Base-by-base conservation (phyloP, 1,140 invertebrate genomes). In the Coenobita brevimanus region DNA sequence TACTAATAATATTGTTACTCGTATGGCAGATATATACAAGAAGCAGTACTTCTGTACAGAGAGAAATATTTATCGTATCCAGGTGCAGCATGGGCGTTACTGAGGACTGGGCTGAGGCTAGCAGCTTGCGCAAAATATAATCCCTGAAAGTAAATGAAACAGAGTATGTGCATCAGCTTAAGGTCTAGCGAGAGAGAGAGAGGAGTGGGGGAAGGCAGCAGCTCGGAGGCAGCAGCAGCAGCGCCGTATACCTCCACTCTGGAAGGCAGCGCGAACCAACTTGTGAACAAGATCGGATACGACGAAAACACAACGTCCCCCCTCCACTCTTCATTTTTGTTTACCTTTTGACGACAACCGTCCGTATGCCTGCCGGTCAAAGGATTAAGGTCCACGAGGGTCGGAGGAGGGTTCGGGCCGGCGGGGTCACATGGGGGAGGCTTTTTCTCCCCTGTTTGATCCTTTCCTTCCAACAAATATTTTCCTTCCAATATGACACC, bases 401-500 rank as follows among this genome's bases (percentile, higher is more conserved):
- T 54, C 36, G 36, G 21, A 67, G 78, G 79, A 67, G 79, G 79
- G 57, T 62, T 30, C 33, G 15, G 17, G 41, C 80, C 64, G 62
- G 62, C 62, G 41, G 80, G 60, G 80, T 82, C 80, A 71, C 80
- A 82, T 41, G 79, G 80, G 80, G 80, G 41, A 71, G 80, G 6
- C 64, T 82, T 82, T 82, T 82, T 82, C 80, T 71, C 64, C 80
- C 62, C 41, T 82, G 80, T 82, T 67, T 82, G 80, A 82, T 64
- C 80, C 80, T 69, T 82, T 82, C 80, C 80, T 82, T 82, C 62
- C 57, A 82, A 82, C 80, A 82, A 82, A 82, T 82, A 82, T 82
- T 82, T 82, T 82, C 62, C 80, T 82, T 82, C 64, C 80, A 82
- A 82, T 82, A 71, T 82, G 80, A 82, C 80, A 82, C 80, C 80